Evolutionary conservation across 2,113 vertebrate species (phyloP).

Genomic region (Archilochus colubris): DNA sequence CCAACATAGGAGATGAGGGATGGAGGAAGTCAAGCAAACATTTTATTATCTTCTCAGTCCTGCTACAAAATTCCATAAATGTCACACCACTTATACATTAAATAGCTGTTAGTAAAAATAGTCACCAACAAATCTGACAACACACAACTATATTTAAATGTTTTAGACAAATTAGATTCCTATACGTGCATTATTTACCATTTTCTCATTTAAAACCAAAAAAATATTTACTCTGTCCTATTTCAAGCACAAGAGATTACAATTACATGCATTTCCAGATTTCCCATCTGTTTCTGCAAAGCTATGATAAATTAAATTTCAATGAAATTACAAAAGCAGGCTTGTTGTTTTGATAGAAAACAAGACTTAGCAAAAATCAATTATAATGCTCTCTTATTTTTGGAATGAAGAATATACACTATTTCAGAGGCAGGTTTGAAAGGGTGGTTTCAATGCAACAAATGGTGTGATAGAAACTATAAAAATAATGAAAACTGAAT

Average conservation of each 20-base stretch:
- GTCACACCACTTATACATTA: not conserved
- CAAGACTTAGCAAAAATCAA: conserved; percentile 10
- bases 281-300: conserved; percentile 27
- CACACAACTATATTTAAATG: not conserved
- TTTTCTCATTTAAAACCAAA: conserved; percentile 24
- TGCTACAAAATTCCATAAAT: not conserved
- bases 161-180: conserved; percentile 1
- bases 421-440: not conserved
- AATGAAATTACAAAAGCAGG: not conserved
- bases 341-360: conserved; percentile 38
- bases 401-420: not conserved
- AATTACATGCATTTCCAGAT: conserved; percentile 3
- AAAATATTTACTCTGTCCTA: not conserved
- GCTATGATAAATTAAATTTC: conserved; percentile 38
- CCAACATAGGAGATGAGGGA: not conserved
- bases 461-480: not conserved
- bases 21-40: not conserved
- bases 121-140: not conserved
- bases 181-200: not conserved
- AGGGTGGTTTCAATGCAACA: not conserved
- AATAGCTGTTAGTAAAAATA: not conserved
- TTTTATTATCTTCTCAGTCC: not conserved
- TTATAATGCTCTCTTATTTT: not conserved
- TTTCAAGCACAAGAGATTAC: not conserved
- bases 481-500: not conserved